phyloP scores from a whole-genome alignment of 2,797 vertebrate species.

The Dendrocincla tyrannina region DNA sequence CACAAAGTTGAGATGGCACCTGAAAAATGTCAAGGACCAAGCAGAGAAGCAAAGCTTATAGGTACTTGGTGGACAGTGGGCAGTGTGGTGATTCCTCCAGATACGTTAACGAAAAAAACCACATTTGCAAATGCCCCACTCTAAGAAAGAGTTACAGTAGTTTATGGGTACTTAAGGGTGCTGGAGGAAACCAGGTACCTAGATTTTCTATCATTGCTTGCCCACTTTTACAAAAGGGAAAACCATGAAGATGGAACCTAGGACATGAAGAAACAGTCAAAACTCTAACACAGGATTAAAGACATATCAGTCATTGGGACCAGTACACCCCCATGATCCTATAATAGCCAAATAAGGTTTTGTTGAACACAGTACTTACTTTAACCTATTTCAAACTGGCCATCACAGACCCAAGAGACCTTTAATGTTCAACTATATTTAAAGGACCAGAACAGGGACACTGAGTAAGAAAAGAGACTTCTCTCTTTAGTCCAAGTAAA shows the following conservation, averaged over 20 bases:
- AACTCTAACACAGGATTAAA: not conserved
- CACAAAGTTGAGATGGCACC: not conserved
- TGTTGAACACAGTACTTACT: not conserved
- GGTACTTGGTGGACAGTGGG: not conserved
- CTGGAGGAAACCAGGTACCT: not conserved
- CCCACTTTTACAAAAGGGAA: not conserved
- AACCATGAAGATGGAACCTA: not conserved
- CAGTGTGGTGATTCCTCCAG: not conserved
- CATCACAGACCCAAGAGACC: not conserved
- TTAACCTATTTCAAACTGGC: not conserved
- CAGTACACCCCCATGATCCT: not conserved
- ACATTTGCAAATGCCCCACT: not conserved
- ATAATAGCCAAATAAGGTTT: not conserved
- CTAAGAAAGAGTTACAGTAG: not conserved
- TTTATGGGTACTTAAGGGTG: not conserved
- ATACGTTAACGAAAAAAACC: not conserved
- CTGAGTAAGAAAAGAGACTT: not conserved
- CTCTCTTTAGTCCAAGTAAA: not conserved
- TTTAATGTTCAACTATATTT: not conserved
- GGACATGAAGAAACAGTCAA: not conserved
- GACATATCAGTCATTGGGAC: not conserved
- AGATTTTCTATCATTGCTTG: not conserved
- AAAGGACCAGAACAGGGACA: not conserved
- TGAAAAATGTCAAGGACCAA: not conserved
- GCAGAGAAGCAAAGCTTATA: not conserved